Conservation (phyloP, 23 tunicate genomes). For the Trididemnum clinides region DNA sequence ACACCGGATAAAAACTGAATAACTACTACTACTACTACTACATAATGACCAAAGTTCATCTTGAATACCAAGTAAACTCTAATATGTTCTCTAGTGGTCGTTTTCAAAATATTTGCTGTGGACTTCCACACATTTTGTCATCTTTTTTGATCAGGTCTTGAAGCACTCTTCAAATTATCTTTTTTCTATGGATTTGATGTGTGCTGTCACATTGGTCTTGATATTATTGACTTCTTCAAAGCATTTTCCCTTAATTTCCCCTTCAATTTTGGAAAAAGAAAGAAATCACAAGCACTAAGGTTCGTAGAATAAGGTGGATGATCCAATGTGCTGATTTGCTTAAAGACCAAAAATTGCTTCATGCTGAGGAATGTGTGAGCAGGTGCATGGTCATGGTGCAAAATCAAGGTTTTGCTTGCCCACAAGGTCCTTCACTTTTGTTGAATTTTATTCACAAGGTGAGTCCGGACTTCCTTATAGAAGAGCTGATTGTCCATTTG, state of each 20-base stretch:
- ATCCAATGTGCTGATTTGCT: slow-evolving; percentile 14
- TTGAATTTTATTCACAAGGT: slow-evolving; percentile 5
- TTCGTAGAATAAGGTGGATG: slow-evolving; percentile 10
- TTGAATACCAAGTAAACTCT: too few relatives aligned
- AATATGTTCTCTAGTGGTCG: too few relatives aligned
- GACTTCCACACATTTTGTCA: too few relatives aligned
- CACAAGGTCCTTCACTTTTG: not conserved
- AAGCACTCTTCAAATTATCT: not conserved
- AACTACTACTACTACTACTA: too few relatives aligned
- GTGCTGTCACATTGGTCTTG: not conserved
- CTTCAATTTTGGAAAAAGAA: slow-evolving; percentile 8
- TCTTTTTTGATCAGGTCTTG: too few relatives aligned
- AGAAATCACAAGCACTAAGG: not conserved
- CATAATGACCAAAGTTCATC: too few relatives aligned
- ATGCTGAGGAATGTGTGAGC: not conserved
- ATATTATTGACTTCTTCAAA: not conserved
- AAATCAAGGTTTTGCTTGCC: slow-evolving; percentile 26
- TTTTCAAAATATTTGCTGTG: too few relatives aligned
- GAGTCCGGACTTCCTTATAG: slow-evolving; percentile 4
- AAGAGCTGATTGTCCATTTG: not conserved
- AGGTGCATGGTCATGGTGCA: slow-evolving; percentile 24
- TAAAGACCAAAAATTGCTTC: not conserved
- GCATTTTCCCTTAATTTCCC: not conserved
- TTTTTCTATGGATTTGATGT: slow-evolving; percentile 1
- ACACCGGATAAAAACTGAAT: too few relatives aligned